Evolutionary conservation across 2,797 vertebrate genomes (phyloP).

Genomic region (Pempheris klunzingeri): DNA sequence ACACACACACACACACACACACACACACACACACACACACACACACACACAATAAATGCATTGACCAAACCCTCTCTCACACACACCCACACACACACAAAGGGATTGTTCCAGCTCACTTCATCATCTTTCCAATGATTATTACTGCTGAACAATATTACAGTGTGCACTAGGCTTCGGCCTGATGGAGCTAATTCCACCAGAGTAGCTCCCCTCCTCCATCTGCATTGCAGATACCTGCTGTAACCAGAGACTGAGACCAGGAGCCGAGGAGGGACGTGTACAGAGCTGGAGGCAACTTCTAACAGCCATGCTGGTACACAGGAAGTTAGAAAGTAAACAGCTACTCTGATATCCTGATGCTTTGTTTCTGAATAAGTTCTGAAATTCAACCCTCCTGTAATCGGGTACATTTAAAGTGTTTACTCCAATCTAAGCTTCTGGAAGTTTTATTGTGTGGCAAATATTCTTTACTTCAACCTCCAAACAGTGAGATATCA

Average conservation of each 20-base stretch:
- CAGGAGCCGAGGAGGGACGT: conserved; percentile 41
- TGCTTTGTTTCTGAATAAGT: background rate
- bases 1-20: conserved; percentile 11
- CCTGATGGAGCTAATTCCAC: conserved; percentile 28
- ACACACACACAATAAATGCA: conserved; percentile 6
- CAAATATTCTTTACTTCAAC: background rate
- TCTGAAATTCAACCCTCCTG: background rate
- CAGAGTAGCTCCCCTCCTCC: conserved; percentile 58
- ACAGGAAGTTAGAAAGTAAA: conserved; percentile 42
- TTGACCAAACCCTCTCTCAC: background rate
- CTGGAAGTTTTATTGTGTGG: background rate
- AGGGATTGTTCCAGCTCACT: conserved; percentile 17
- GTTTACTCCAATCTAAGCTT: background rate
- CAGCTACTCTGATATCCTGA: background rate
- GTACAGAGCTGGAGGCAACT: conserved; percentile 31
- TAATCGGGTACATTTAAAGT: background rate
- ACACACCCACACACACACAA: conserved; percentile 9
- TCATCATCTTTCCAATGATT: conserved; percentile 34
- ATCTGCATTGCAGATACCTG: conserved; percentile 79
- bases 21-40: conserved; percentile 3
- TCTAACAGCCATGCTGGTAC: conserved; percentile 29
- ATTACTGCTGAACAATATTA: conserved; percentile 28
- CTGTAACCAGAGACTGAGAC: conserved; percentile 74
- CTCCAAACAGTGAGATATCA: background rate
- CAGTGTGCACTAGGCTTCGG: conserved; percentile 7